phyloP scores from a whole-genome alignment of 2,888 invertebrate species.

The Pegoplata infirma region DNA sequence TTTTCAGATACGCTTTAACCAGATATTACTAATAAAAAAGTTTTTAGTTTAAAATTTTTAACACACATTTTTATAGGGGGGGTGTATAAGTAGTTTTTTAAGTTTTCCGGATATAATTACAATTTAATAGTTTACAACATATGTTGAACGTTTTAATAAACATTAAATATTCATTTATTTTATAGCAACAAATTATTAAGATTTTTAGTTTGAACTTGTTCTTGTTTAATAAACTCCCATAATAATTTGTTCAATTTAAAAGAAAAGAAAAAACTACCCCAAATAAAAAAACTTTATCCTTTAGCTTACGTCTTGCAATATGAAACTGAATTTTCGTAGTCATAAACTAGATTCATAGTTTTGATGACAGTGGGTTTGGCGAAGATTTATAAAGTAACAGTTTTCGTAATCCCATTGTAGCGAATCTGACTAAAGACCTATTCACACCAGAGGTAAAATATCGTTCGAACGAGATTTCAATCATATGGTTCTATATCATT shows the following conservation, averaged over 20 bases:
- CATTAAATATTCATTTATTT: conserved; percentile 57
- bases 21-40: conserved; percentile 31
- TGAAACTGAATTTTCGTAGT: conserved; percentile 36
- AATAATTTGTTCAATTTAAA: conserved; percentile 35
- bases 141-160: conserved; percentile 40
- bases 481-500: no score
- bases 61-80: not conserved
- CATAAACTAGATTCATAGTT: conserved; percentile 19
- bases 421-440: no score
- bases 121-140: conserved; percentile 24
- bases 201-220: conserved; percentile 37
- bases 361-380: conserved; percentile 10
- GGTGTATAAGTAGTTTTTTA: not conserved
- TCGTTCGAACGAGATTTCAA: no score
- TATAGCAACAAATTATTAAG: conserved; percentile 44
- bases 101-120: conserved; percentile 9
- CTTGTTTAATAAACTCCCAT: conserved; percentile 46
- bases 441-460: no score
- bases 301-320: conserved; percentile 4
- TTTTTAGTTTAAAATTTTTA: conserved; percentile 9
- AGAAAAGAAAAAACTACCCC: conserved; percentile 17
- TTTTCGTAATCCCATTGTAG: no score
- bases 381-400: no score
- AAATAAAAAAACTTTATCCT: conserved; percentile 25
- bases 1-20: no score